These are phyloP conservation scores for Augochlorella aurata DNA, from an alignment of 2,888 invertebrate species.

Conservation along the genomic window DNA sequence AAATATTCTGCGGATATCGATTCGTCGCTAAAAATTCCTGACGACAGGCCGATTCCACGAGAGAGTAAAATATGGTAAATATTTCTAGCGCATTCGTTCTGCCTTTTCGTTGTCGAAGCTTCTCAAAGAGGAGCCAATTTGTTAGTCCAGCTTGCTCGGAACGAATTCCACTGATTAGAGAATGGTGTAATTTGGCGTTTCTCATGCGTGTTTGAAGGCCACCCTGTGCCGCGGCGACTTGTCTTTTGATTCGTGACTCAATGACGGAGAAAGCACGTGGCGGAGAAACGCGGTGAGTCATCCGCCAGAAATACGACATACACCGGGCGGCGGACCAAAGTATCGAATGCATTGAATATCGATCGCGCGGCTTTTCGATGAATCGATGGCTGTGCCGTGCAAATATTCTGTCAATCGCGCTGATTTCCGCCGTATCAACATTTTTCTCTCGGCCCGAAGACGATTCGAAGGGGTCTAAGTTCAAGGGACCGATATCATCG, in stretches of 20 bases:
- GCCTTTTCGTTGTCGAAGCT: too few species aligned
- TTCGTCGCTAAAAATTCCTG: too few species aligned
- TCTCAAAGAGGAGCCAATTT: too few species aligned
- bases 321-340: neutral
- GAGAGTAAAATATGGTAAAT: too few species aligned
- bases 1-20: too few species aligned
- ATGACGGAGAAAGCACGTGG: conserved; percentile 61
- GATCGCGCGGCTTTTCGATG: conserved; percentile 17
- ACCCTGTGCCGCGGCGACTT: conserved; percentile 2
- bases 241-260: conserved; percentile 46
- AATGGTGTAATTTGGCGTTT: too few species aligned
- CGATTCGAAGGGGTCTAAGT: neutral
- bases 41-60: too few species aligned
- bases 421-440: neutral
- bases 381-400: neutral
- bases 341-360: conserved; percentile 15
- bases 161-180: too few species aligned
- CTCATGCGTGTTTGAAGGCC: neutral
- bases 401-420: neutral
- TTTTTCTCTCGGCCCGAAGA: neutral
- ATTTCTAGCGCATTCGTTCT: too few species aligned
- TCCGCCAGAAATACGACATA: conserved; percentile 54
- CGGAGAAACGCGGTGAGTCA: conserved; percentile 60
- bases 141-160: too few species aligned
- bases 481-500: neutral